Conservation (phyloP, 2,888 invertebrate genomes). For the Parnassius apollo region DNA sequence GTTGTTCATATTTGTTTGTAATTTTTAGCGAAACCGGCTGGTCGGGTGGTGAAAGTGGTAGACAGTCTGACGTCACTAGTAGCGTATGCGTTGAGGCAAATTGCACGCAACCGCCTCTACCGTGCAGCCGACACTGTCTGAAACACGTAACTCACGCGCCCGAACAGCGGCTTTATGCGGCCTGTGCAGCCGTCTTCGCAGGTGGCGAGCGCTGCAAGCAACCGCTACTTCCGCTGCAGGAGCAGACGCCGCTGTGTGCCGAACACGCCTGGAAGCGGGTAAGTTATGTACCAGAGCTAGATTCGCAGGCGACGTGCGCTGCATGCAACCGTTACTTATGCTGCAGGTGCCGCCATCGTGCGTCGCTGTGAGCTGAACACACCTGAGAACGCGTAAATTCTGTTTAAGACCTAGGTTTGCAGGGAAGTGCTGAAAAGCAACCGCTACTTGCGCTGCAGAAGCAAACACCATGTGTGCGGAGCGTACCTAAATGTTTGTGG, state of each 20-base stretch:
- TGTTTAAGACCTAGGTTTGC: too few relatives aligned
- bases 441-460: constrained; percentile 69
- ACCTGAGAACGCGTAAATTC: too few relatives aligned
- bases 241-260: constrained; percentile 89
- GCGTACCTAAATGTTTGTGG: constrained; percentile 89
- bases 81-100: constrained; percentile 50
- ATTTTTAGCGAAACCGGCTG: constrained; percentile 44
- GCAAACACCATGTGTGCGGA: constrained; percentile 91
- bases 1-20: not conserved
- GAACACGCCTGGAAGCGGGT: constrained; percentile 92
- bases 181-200: constrained; percentile 76
- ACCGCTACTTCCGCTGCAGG: constrained; percentile 68
- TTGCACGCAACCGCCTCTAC: constrained; percentile 78
- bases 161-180: constrained; percentile 86
- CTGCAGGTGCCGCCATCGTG: too few relatives aligned
- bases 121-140: constrained; percentile 91
- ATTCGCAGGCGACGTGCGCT: not conserved
- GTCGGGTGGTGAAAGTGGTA: constrained; percentile 61
- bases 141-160: constrained; percentile 92
- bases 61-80: constrained; percentile 30
- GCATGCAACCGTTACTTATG: not conserved
- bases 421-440: constrained; percentile 59
- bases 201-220: constrained; percentile 72
- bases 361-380: too few relatives aligned
- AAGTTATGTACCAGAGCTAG: not conserved